Evolutionary conservation across 2,113 vertebrate genomes (phyloP), one percentile per base, ranked within the genome.

Genomic region (Desmodus rotundus): DNA sequence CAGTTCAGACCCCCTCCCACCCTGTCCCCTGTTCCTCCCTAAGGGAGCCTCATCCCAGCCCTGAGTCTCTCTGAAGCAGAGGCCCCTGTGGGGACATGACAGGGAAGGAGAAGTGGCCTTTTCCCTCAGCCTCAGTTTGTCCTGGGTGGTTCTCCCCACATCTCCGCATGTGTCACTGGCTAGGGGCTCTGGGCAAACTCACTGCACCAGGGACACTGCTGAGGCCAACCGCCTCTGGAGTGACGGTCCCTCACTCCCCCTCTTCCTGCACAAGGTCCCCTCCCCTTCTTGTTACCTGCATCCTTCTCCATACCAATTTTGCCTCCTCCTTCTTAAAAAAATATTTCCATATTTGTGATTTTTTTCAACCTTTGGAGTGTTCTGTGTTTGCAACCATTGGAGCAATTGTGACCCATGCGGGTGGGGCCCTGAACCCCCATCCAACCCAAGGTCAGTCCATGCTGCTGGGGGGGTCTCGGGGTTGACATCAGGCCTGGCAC

Each of bases 61-160:
- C 50, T 20, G 22, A 72, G 65, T 91, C 78, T 22, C 31, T 54
- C 17, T 22, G n/a, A 36, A n/a, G 28, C 36, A 33, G 28, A 65
- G 17, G 28, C n/a, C 1, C 2, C 22, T 0, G 0, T 0, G 15
- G 45, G 20, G 38, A 56, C 31, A 19, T 5, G 1, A 22, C 13
- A 1, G 28, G 41, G 52, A 41, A 72, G 36, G 54, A 47, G 58
- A 63, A 33, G 41, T 24, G 36, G 7, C 54, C 9, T 52, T 63
- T 43, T 11, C 8, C 19, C 41, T 8, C 5, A 12, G 74, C 14
- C 38, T 33, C 14, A 3, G 7, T 52, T 16, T n/a, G 56, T 13
- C 36, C 43, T 6, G 4, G 54, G 17, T 12, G 19, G 17, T 41
- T 33, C 47, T 10, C 26, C 41, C 7, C 9, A 3, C 14, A 3